Conservation (phyloP, 35 echinoderm and acorn worm genomes). For the Heliocidaris tuberculata region DNA sequence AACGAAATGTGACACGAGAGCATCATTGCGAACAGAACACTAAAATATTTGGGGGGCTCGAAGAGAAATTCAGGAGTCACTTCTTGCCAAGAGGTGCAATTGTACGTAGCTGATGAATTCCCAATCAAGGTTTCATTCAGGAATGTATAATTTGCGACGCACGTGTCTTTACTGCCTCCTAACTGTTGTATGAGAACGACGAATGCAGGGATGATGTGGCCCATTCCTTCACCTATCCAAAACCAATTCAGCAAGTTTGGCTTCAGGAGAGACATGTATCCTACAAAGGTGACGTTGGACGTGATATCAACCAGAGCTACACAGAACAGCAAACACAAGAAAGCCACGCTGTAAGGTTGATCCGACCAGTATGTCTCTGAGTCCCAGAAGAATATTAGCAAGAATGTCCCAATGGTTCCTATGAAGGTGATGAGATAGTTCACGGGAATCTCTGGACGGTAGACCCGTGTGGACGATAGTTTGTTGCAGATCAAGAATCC, state of each 20-base stretch:
- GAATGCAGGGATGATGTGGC: neutral
- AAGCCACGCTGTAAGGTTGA: conserved; percentile 19
- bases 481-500: conserved; percentile 6
- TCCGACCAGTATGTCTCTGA: neutral
- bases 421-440: conserved; percentile 31
- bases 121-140: conserved; percentile 26
- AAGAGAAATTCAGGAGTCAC: neutral
- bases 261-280: conserved; percentile 42
- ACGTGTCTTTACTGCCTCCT: neutral
- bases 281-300: conserved; percentile 40
- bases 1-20: conserved; percentile 27
- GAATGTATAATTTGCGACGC: conserved; percentile 18
- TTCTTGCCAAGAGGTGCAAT: conserved; percentile 24
- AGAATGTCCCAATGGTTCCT: neutral
- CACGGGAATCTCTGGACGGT: conserved; percentile 41
- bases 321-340: conserved; percentile 18
- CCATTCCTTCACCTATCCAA: conserved; percentile 36
- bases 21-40: conserved; percentile 35
- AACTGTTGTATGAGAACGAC: conserved; percentile 39
- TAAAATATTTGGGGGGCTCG: neutral
- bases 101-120: neutral
- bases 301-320: conserved; percentile 33
- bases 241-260: conserved; percentile 27
- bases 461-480: neutral
- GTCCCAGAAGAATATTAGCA: conserved; percentile 46